Percentiles rank a stretch among this genome's conserved stretches.
Conservation (phyloP, 1,140 invertebrate species). For the Pinna nobilis region DNA sequence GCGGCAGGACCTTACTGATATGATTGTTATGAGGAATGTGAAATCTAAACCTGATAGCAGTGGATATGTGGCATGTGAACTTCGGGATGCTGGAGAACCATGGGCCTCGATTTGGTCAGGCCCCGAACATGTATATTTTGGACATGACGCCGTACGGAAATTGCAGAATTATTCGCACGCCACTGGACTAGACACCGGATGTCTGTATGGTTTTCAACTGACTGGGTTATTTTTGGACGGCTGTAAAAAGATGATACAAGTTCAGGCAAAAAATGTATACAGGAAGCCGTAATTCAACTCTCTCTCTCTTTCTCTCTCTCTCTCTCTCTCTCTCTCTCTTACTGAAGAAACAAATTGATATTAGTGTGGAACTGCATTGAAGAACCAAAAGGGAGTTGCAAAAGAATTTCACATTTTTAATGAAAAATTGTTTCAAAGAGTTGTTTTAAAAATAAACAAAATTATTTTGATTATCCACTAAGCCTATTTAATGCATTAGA, state of each 20-base stretch:
- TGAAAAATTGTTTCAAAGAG: too few relatives aligned
- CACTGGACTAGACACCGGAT: conserved; percentile 74
- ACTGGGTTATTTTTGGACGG: conserved; percentile 64
- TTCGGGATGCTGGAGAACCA: conserved; percentile 52
- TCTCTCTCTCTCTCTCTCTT: too few relatives aligned
- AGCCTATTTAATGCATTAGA: too few relatives aligned
- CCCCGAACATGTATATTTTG: conserved; percentile 75
- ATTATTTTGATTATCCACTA: too few relatives aligned
- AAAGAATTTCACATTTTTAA: too few relatives aligned
- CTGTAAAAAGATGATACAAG: conserved; percentile 30
- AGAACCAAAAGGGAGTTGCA: too few relatives aligned
- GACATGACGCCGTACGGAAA: conserved; percentile 71
- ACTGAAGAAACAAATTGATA: too few relatives aligned
- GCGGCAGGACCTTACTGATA: conserved; percentile 56
- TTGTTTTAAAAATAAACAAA: too few relatives aligned
- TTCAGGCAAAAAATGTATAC: conserved; percentile 47
- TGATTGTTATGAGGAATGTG: conserved; percentile 72
- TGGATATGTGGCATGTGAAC: conserved; percentile 44
- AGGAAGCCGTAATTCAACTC: too few relatives aligned
- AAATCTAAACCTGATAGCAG: conserved; percentile 31
- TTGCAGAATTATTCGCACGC: conserved; percentile 65
- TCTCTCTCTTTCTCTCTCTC: too few relatives aligned
- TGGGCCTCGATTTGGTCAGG: conserved; percentile 73
- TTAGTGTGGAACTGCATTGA: too few relatives aligned
- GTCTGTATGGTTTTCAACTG: conserved; percentile 67